A percentile compares a stretch with the other conserved stretches of the same genome.
Conservation (phyloP, 1,140 invertebrate genomes). For the Venturia canescens region DNA sequence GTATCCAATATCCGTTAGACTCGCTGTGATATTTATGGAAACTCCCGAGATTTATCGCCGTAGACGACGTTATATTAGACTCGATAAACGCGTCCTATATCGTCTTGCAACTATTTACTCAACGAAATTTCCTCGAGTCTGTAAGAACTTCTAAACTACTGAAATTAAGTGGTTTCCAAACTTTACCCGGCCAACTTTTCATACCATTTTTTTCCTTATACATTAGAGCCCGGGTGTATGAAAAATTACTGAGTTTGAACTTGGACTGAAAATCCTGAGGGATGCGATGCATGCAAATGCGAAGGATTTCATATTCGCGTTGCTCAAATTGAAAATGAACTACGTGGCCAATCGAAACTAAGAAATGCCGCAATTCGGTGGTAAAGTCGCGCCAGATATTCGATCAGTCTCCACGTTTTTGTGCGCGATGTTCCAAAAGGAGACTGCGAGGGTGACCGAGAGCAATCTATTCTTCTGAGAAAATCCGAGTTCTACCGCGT, state of each 20-base stretch:
- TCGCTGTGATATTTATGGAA: conserved; percentile 20
- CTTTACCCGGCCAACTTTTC: neutral
- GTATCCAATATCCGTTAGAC: conserved; percentile 25
- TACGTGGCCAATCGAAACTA: no score
- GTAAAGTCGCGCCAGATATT: no score
- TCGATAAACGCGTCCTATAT: conserved; percentile 8
- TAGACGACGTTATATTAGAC: conserved; percentile 9
- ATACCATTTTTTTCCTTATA: neutral
- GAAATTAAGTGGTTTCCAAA: neutral
- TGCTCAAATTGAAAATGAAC: no score
- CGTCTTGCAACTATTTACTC: neutral
- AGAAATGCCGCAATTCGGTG: no score
- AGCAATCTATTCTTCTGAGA: no score
- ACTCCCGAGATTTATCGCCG: neutral
- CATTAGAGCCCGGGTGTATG: neutral
- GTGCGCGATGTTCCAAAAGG: no score
- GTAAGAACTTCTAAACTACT: conserved; percentile 1
- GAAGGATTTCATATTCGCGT: no score
- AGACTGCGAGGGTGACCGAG: no score
- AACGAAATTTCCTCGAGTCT: neutral
- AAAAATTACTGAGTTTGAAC: neutral
- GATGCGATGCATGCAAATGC: no score
- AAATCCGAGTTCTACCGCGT: no score
- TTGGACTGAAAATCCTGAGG: no score
- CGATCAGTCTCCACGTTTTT: no score